phyloP scores from a whole-genome alignment of 30 jellyfish, hydroid and myxozoan species.

The Chironex yamaguchii region DNA sequence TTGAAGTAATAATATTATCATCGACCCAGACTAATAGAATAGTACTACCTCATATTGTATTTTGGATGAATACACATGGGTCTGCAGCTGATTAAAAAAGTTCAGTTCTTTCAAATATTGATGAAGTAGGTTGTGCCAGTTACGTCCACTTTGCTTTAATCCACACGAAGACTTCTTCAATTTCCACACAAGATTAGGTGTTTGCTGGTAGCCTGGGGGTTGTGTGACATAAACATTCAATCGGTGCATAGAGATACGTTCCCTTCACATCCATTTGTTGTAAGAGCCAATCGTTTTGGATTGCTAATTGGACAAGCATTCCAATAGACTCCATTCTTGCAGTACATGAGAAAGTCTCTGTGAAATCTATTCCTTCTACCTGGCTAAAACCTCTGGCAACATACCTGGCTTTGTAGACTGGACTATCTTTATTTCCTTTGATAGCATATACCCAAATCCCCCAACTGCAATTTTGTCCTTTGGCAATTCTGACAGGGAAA shows the following conservation, averaged over 20 bases:
- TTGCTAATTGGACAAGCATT: neutral
- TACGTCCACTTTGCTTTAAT: slow-evolving; percentile 77
- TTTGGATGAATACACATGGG: slow-evolving; percentile 51
- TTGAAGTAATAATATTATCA: slow-evolving; percentile 27
- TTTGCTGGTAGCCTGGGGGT: slow-evolving; percentile 59
- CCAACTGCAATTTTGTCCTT: neutral
- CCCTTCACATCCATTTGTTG: slow-evolving; percentile 19
- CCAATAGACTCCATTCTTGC: neutral
- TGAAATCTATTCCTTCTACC: neutral
- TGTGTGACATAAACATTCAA: slow-evolving; percentile 29
- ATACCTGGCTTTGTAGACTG: neutral
- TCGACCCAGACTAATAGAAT: slow-evolving; percentile 44
- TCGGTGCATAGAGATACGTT: slow-evolving; percentile 71
- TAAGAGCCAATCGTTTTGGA: neutral
- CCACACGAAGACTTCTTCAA: slow-evolving; percentile 71
- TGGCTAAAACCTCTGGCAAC: neutral
- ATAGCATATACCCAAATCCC: neutral
- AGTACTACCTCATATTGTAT: neutral
- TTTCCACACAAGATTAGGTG: slow-evolving; percentile 46
- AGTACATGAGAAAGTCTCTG: neutral
- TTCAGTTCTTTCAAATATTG: neutral
- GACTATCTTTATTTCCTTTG: neutral
- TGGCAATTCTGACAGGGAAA: neutral
- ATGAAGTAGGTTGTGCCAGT: slow-evolving; percentile 46
- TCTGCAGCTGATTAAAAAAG: slow-evolving; percentile 54